These are phyloP conservation scores for Spodoptera littoralis DNA, from an alignment of 2,888 invertebrate species.

Conservation along the genomic window DNA sequence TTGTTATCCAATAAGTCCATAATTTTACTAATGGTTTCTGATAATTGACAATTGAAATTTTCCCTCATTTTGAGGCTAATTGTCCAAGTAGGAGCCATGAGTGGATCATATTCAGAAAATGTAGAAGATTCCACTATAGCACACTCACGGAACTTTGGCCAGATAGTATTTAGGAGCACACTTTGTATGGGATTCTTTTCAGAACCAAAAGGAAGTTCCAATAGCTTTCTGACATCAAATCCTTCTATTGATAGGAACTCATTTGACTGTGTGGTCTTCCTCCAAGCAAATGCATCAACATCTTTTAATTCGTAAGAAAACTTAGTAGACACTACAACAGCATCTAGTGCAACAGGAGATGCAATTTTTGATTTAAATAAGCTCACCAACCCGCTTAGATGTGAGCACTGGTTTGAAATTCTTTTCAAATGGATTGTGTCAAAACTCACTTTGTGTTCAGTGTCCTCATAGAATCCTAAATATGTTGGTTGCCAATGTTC, in stretches of 20 bases:
- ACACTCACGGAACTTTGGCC: constrained; percentile 96
- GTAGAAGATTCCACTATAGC: constrained; percentile 95
- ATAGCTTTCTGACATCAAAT: constrained; percentile 83
- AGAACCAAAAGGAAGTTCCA: constrained; percentile 94
- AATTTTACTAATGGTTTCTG: constrained; percentile 92
- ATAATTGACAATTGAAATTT: constrained; percentile 92
- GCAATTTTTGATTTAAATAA: constrained; percentile 97
- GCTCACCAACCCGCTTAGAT: constrained; percentile 94
- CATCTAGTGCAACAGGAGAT: constrained; percentile 89
- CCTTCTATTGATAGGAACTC: constrained; percentile 85
- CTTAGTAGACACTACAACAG: constrained; percentile 92
- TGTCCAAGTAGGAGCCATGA: constrained; percentile 94
- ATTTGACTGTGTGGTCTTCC: constrained; percentile 83
- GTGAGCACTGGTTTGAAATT: constrained; percentile 94
- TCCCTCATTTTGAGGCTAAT: constrained; percentile 91
- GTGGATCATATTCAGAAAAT: constrained; percentile 96
- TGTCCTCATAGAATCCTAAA: constrained; percentile 94
- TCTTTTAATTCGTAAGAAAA: constrained; percentile 92
- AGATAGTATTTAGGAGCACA: constrained; percentile 93
- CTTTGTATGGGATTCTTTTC: constrained; percentile 94
- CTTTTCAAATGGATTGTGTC: constrained; percentile 96
- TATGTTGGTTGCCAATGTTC: constrained; percentile 94
- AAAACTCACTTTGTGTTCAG: constrained; percentile 94
- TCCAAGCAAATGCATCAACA: constrained; percentile 90
- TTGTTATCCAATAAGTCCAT: constrained; percentile 90